Evolutionary conservation across 2,113 vertebrate species (phyloP).

Genomic region (Alosa alosa): DNA sequence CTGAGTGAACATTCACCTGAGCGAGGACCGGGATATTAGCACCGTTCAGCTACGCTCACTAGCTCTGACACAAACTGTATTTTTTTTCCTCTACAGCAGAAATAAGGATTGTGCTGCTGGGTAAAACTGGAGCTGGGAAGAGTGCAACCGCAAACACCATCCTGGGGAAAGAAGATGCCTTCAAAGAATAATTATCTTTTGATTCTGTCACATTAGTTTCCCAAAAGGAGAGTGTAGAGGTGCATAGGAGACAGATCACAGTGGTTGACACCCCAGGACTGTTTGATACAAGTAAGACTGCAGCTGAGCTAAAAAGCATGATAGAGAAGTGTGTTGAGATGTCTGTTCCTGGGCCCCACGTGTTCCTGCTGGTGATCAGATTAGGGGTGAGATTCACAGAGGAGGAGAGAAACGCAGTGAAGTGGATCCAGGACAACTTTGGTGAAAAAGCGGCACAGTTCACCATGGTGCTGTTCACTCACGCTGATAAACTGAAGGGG

Average conservation of each 20-base stretch:
- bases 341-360: conserved; percentile 67
- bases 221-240: not conserved
- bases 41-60: no score
- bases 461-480: conserved; percentile 69
- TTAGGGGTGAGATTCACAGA: conserved; percentile 64
- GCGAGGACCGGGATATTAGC: no score
- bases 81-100: not conserved
- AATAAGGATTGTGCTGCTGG: conserved; percentile 19
- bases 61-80: not conserved
- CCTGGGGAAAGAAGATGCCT: not conserved
- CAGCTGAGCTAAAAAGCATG: conserved; percentile 53
- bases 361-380: conserved; percentile 67
- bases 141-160: conserved; percentile 35
- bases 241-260: conserved; percentile 39
- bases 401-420: conserved; percentile 62
- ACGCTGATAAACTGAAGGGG: conserved; percentile 64
- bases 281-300: conserved; percentile 58
- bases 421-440: conserved; percentile 72
- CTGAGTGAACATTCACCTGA: no score
- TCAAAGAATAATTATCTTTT: not conserved
- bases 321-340: conserved; percentile 62
- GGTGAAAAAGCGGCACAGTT: conserved; percentile 64
- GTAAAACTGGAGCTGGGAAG: conserved; percentile 26
- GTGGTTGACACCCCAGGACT: conserved; percentile 72
- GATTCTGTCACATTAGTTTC: not conserved